phyloP scores from a whole-genome alignment of 2,888 invertebrate genomes.

The Xestobium rufovillosum region DNA sequence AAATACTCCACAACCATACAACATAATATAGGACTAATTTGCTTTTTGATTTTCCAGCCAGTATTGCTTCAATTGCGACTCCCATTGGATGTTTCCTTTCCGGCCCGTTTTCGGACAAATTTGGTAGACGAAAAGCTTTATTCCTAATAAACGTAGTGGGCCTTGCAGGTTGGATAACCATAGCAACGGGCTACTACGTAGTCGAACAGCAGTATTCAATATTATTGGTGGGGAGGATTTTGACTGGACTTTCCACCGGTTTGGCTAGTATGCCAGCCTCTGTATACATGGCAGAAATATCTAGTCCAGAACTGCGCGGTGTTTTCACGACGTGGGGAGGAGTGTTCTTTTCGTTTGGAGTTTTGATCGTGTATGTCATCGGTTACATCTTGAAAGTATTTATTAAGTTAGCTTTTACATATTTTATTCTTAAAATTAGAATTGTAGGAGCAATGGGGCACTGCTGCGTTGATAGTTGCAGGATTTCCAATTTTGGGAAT shows the following conservation, averaged over 20 bases:
- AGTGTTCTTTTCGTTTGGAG: conserved; percentile 46
- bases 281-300: conserved; percentile 49
- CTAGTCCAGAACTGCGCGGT: conserved; percentile 43
- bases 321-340: conserved; percentile 51
- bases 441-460: conserved; percentile 44
- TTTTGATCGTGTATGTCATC: conserved; percentile 47
- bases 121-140: conserved; percentile 47
- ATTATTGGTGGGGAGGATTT: conserved; percentile 43
- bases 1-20: too few species aligned
- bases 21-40: conserved; percentile 4
- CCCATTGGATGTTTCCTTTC: conserved; percentile 49
- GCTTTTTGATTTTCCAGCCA: conserved; percentile 41
- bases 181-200: conserved; percentile 40
- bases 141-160: conserved; percentile 45
- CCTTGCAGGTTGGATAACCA: conserved; percentile 47
- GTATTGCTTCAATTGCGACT: conserved; percentile 48
- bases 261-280: conserved; percentile 49
- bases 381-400: conserved; percentile 47
- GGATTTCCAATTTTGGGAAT: conserved; percentile 42
- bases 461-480: conserved; percentile 41
- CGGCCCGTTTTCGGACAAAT: conserved; percentile 46
- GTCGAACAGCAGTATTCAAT: conserved; percentile 33
- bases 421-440: conserved; percentile 14
- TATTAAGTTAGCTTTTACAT: conserved; percentile 18
- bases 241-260: conserved; percentile 48